Conservation (phyloP, 2,888 invertebrate species). For the Phyto melanocephala region DNA sequence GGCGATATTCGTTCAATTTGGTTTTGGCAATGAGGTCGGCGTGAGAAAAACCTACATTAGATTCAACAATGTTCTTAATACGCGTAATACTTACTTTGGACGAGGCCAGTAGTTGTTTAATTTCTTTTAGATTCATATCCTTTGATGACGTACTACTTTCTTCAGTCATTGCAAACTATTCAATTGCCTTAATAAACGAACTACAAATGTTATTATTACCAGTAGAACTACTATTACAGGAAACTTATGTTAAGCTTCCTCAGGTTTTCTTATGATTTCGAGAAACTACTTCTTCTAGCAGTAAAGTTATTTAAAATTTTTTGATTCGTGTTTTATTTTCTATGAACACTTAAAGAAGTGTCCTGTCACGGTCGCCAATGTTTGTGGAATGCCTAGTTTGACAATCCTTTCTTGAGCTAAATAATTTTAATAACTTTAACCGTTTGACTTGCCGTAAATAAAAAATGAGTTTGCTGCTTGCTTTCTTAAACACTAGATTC, state of each 20-base stretch:
- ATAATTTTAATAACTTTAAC: no score
- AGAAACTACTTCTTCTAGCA: no score
- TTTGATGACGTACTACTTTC: not conserved
- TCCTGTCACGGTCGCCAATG: conserved; percentile 1
- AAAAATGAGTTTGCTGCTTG: no score
- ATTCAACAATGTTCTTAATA: conserved; percentile 10
- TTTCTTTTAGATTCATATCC: not conserved
- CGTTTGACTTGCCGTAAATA: no score
- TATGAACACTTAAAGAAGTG: no score
- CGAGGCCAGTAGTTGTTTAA: conserved; percentile 3
- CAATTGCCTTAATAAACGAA: not conserved
- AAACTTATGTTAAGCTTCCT: no score
- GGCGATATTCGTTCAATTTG: conserved; percentile 32
- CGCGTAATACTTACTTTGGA: conserved; percentile 29
- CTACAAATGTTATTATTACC: not conserved
- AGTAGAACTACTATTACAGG: no score
- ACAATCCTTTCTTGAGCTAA: no score
- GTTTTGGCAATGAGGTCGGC: conserved; percentile 28
- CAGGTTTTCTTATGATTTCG: no score
- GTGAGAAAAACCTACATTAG: not conserved
- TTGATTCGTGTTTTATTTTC: no score
- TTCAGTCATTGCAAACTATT: not conserved
- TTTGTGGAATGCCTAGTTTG: not conserved
- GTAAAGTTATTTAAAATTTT: no score
- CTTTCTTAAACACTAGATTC: no score